phyloP scores from a whole-genome alignment of 2,888 invertebrate species.

The Drosophila koepferae region DNA sequence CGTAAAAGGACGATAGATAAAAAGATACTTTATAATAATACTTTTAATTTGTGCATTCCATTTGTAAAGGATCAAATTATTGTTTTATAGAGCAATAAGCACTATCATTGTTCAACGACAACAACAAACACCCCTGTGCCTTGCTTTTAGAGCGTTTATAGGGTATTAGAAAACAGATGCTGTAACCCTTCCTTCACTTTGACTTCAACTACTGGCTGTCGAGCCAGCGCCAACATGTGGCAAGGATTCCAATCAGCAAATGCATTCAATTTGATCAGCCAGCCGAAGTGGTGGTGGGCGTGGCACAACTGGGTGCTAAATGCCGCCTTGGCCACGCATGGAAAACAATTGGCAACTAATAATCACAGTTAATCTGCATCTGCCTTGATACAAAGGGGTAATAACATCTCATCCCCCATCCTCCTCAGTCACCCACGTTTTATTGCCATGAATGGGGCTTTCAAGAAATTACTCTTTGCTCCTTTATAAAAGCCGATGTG shows the following conservation, averaged over 20 bases:
- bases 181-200: conserved; percentile 24
- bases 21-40: no score
- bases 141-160: background rate
- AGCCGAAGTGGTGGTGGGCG: conserved; percentile 48
- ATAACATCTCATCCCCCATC: background rate
- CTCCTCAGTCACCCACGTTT: conserved; percentile 8
- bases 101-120: no score
- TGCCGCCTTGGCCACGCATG: conserved; percentile 62
- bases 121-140: no score
- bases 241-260: conserved; percentile 85
- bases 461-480: conserved; percentile 51
- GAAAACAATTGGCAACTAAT: conserved; percentile 83
- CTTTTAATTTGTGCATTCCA: background rate
- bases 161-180: background rate
- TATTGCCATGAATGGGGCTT: conserved; percentile 46
- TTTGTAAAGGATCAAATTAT: background rate
- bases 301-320: conserved; percentile 57
- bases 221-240: conserved; percentile 45
- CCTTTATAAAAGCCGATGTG: conserved; percentile 60
- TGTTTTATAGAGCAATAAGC: no score
- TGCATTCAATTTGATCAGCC: conserved; percentile 83
- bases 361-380: conserved; percentile 82
- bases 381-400: background rate
- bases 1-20: no score
- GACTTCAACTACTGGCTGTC: conserved; percentile 12